Percentiles rank a stretch among this genome's conserved stretches.
Evolutionary conservation across 2,888 invertebrate species (phyloP).

Genomic region (Tetramorium bicarinatum): DNA sequence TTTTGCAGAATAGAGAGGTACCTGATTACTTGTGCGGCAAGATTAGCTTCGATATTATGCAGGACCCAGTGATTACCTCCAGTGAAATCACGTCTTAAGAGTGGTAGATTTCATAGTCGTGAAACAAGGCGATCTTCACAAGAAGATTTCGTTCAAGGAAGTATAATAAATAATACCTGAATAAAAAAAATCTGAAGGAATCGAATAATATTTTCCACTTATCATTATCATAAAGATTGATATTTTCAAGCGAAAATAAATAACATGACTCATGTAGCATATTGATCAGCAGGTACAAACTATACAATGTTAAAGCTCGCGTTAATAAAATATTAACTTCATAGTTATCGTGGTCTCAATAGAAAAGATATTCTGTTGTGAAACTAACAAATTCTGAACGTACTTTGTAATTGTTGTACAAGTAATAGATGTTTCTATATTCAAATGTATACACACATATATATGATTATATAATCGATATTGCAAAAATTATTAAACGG

Average conservation of each 20-base stretch:
- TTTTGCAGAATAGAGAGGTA: conserved; percentile 95
- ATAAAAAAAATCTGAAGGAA: no score
- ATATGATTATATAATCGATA: conserved; percentile 48
- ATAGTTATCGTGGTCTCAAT: not conserved
- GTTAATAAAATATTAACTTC: conserved; percentile 11
- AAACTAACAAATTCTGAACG: conserved; percentile 12
- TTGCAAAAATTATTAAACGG: conserved; percentile 44
- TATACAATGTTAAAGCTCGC: conserved; percentile 46
- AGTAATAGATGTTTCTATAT: conserved; percentile 44
- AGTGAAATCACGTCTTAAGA: conserved; percentile 99
- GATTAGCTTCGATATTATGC: conserved; percentile 99
- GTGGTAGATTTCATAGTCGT: no score
- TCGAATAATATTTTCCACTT: conserved; percentile 57
- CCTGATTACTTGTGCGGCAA: conserved; percentile 99
- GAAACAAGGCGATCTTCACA: no score
- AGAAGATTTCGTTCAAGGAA: no score
- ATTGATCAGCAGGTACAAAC: conserved; percentile 81
- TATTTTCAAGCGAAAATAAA: conserved; percentile 70
- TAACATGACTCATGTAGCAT: conserved; percentile 84
- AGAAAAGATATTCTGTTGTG: not conserved
- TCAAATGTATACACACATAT: conserved; percentile 4
- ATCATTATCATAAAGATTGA: conserved; percentile 62
- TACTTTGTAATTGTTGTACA: conserved; percentile 41
- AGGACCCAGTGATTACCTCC: conserved; percentile 99
- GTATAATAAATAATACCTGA: conserved; percentile 63